Evolutionary conservation across 2,888 invertebrate genomes (phyloP), one percentile per base, ranked within the genome.

Genomic region (Andricus quercusramuli): DNA sequence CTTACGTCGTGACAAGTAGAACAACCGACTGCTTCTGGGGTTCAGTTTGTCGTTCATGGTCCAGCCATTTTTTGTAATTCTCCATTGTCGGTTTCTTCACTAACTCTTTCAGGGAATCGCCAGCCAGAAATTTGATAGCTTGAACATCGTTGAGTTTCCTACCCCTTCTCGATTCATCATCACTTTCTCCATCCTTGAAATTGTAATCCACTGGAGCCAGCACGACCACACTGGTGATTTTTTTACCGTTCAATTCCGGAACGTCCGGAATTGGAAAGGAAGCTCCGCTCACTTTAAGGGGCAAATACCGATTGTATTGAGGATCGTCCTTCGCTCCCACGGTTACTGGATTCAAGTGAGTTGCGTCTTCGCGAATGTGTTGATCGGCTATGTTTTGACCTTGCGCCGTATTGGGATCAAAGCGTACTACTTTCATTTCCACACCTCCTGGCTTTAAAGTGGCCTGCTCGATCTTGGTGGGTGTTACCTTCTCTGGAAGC

Each of bases 391-490:
- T 93, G 78, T 95, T 93, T 88, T 95, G 95, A 80, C 96, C 96
- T 93, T 96, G 95, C 66, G 95, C 94, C 83, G 96, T 96, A 88
- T 95, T 94, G 3, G 97, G 96, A 92, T 97, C 95, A 88, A 96
- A 97, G 88, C 96, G 96, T 13, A 97, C 97, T 74, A 97, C 97
- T 94, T 97, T 97, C 94, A 97, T 96, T 93, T 97, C 96, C 66
- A 97, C 96, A 79, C 95, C 94, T 90, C 95, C 95, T 76, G 94
- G 92, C 77, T 90, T 86, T 51, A 92, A 80, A 44, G 91, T 91
- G 51, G 94, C 89, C 91, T 94, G 90, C 77, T 90, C 94, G 79
- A 86, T 80, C 86, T 90, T 90, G 32, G 89, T 87, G 66, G 83
- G 78, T 29, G 82, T 83, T 56, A 85, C 81, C 84, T 88, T 89